Percentiles rank a stretch among this genome's conserved stretches.
Evolutionary conservation across 2,797 vertebrate genomes (phyloP).

Genomic region (Urocyon cinereoargenteus): DNA sequence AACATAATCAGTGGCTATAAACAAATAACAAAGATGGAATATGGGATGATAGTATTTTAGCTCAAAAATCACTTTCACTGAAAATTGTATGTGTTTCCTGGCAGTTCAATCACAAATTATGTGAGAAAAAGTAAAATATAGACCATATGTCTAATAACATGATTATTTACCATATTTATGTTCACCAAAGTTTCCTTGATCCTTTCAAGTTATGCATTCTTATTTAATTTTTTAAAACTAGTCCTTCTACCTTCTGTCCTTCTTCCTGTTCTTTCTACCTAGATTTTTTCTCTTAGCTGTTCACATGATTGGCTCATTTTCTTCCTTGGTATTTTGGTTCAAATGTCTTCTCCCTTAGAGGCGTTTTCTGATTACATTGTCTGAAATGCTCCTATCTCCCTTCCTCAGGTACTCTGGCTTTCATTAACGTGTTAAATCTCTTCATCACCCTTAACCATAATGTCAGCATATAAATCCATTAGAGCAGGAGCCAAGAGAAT

Average conservation of each 20-base stretch:
- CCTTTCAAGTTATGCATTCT: background rate
- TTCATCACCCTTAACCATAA: background rate
- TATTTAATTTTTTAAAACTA: background rate
- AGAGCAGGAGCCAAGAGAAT: background rate
- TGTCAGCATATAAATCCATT: background rate
- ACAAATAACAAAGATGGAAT: background rate
- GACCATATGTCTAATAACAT: background rate
- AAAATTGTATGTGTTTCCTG: background rate
- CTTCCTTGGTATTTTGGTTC: background rate
- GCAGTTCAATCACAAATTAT: background rate
- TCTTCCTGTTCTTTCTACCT: background rate
- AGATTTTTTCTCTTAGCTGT: background rate
- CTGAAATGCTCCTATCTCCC: fast-evolving
- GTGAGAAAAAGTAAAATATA: background rate
- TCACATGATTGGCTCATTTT: background rate
- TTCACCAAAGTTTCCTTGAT: background rate
- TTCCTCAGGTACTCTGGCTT: background rate
- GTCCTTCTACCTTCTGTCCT: background rate
- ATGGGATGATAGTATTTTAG: background rate
- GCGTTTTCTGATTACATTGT: background rate
- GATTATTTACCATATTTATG: background rate
- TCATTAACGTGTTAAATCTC: background rate
- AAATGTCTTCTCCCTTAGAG: background rate
- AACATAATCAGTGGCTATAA: background rate
- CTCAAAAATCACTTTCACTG: background rate